Evolutionary conservation across 2,797 vertebrate genomes (phyloP), one percentile per base, ranked within the genome.

Genomic region (Smutsia temminckii): DNA sequence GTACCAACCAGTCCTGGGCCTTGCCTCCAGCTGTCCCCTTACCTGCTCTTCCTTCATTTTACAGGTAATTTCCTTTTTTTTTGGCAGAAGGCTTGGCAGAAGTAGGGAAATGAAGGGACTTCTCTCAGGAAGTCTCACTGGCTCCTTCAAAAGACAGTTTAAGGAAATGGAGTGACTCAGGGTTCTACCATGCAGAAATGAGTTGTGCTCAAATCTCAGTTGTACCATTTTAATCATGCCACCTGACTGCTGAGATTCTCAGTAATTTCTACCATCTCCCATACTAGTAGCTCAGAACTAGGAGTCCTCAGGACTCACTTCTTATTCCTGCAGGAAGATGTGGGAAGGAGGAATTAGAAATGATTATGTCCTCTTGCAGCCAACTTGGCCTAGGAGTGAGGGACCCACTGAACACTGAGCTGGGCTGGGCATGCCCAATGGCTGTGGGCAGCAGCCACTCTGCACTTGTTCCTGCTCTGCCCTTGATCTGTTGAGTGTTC

Each of bases 231-330:
- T 29, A 42, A 0, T 72, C 34, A 17, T 27, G 40, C 77, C 40
- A 23, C 11, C 61, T 61, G 59, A 72, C 40, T 3, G 1, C 69
- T 71, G 13, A 63, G 17, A 53, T 34, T 32, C 46, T 78, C 18
- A 55, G 2, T 63, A 55, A 85, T 86, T 80, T 51, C 53, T 79
- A 17, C 25, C 11, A 18, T 79, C 37, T 75, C 34, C 40, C 16
- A 10, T 11, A 46, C 32, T 69, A 42, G 13, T 32, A 42, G 0
- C 32, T 71, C n/a, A 40, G 51, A 90, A 75, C 27, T 20, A 21
- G 32, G 37, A 71, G 46, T 68, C n/a, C 84, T 84, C 71, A 53
- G 75, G 59, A 93, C 40, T 27, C 61, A 55, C 40, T 75, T 91
- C 17, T 37, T 13, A 68, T 59, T 69, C 27, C 89, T 85, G 4